These are phyloP conservation scores for Aphidoletes aphidimyza DNA, from an alignment of 2,888 invertebrate genomes.

Conservation along the genomic window DNA sequence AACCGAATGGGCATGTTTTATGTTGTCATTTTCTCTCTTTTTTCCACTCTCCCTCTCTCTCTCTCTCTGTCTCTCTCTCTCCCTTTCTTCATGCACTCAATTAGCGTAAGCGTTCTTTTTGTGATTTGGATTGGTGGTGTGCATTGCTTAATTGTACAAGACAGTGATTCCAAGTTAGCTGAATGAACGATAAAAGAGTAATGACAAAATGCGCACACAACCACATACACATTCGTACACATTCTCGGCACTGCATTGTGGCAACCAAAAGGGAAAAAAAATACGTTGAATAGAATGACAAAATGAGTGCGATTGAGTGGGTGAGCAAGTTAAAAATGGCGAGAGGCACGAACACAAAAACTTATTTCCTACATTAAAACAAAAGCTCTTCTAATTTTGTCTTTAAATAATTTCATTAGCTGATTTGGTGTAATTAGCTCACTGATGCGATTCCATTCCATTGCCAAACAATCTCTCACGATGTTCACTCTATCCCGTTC, in stretches of 20 bases:
- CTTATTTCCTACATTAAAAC: conserved; percentile 16
- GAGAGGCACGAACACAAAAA: conserved; percentile 15
- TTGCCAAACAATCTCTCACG: not conserved
- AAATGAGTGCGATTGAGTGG: not conserved
- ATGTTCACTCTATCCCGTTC: too few relatives aligned
- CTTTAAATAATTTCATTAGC: conserved; percentile 34
- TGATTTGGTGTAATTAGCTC: conserved; percentile 38
- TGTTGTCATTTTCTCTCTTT: too few relatives aligned
- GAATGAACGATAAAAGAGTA: not conserved
- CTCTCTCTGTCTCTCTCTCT: too few relatives aligned
- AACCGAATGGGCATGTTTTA: too few relatives aligned
- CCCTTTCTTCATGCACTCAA: too few relatives aligned
- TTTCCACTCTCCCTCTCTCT: too few relatives aligned
- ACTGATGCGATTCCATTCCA: not conserved
- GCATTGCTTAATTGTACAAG: not conserved
- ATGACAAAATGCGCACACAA: not conserved
- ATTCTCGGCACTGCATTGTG: too few relatives aligned
- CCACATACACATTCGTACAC: not conserved
- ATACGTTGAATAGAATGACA: not conserved
- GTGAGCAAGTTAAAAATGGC: not conserved
- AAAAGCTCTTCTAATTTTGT: conserved; percentile 41
- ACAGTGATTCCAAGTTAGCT: not conserved
- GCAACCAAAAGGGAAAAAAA: not conserved
- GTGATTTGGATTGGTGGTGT: not conserved
- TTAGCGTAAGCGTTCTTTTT: too few relatives aligned